A percentile compares a stretch with the other conserved stretches of the same genome.
Conservation (phyloP, 2,797 vertebrate species). For the Semaprochilodus insignis region DNA sequence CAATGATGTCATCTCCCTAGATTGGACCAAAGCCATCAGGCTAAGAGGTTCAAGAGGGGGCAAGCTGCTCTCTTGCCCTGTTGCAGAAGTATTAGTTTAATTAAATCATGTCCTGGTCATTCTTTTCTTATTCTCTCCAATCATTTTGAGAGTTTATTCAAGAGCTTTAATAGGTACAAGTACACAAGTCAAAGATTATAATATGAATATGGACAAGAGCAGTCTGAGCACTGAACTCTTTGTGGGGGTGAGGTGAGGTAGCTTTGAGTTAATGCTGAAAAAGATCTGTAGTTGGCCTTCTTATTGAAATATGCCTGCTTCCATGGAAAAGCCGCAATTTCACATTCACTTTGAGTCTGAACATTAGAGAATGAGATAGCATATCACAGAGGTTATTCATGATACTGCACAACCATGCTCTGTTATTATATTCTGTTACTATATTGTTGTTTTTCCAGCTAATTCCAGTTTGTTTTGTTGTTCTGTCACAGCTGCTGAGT, state of each 20-base stretch:
- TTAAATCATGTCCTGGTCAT: conserved; percentile 22
- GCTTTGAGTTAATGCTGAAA: background rate
- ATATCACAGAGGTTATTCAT: background rate
- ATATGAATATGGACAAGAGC: conserved; percentile 19
- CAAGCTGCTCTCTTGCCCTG: conserved; percentile 41
- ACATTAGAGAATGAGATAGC: conserved; percentile 39
- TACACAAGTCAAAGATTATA: conserved; percentile 20
- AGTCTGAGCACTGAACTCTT: background rate
- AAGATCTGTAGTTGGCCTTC: conserved; percentile 20
- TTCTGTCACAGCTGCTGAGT: too few relatives aligned
- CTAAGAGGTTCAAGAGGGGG: conserved; percentile 30
- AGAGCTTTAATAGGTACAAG: conserved; percentile 10
- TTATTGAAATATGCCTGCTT: conserved; percentile 32
- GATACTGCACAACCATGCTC: too few relatives aligned
- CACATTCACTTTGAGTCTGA: conserved; percentile 34
- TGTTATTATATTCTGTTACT: too few relatives aligned
- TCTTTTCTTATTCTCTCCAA: conserved; percentile 32
- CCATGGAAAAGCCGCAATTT: conserved; percentile 29
- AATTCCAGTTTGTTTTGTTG: too few relatives aligned
- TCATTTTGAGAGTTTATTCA: conserved; percentile 24
- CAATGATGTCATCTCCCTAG: conserved; percentile 74
- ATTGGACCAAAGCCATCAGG: conserved; percentile 61
- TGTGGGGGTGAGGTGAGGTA: background rate
- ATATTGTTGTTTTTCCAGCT: too few relatives aligned
- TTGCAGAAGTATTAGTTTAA: conserved; percentile 30